Evolutionary conservation across 2,797 vertebrate genomes (phyloP).

Genomic region (Otolemur crassicaudatus): DNA sequence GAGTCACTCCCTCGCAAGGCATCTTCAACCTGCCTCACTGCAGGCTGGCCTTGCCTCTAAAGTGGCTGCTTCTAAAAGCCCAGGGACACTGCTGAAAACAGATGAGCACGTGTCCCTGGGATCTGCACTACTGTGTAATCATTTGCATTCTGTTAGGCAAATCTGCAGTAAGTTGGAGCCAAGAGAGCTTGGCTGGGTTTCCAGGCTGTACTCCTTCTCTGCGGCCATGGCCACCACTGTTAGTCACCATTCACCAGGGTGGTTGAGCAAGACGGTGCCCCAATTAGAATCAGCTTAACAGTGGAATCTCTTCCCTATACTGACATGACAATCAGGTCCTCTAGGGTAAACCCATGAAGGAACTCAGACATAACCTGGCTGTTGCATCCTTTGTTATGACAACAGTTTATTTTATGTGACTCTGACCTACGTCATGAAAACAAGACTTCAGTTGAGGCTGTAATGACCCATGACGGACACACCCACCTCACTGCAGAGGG

Average conservation of each 20-base stretch:
- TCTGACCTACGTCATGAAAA: constrained; percentile 52
- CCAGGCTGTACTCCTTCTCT: neutral
- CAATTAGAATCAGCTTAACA: neutral
- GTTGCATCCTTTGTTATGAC: constrained; percentile 45
- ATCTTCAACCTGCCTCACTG: neutral
- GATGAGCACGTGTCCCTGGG: neutral
- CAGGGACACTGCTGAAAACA: neutral
- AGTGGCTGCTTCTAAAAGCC: neutral
- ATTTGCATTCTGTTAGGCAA: constrained; percentile 56
- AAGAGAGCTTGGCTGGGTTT: constrained; percentile 55
- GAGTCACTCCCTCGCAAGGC: neutral
- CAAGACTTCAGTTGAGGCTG: constrained; percentile 11
- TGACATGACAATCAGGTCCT: constrained; percentile 45
- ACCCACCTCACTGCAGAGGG: neutral
- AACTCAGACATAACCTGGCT: constrained; percentile 34
- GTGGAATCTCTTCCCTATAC: neutral
- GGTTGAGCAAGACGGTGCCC: neutral
- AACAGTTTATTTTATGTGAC: neutral
- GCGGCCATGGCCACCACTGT: neutral
- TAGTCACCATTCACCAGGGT: neutral
- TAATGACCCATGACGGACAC: neutral
- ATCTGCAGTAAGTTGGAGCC: constrained; percentile 57
- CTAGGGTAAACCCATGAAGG: neutral
- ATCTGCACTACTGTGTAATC: neutral
- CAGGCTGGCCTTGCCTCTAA: neutral